Evolutionary conservation across 2,797 vertebrate genomes (phyloP), one percentile per base, ranked within the genome.

Genomic region (Rhabdomys pumilio): DNA sequence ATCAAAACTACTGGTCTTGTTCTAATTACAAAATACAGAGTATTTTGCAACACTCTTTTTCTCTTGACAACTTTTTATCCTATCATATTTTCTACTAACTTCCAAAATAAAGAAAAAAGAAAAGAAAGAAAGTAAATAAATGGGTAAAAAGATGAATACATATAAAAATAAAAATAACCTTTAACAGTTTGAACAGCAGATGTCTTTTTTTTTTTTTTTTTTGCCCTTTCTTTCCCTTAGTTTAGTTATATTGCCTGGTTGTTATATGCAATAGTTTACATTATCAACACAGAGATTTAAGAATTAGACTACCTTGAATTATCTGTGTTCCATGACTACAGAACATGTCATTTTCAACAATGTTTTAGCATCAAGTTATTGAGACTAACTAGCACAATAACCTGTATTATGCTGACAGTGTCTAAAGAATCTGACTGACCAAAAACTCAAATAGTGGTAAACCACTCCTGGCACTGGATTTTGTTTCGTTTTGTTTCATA

Each of bases 1-100:
- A 90, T 44, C 90, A 93, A 89, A 83, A 31, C 41, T 76, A 63
- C 53, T 77, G 2, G 31, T 90, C n/a, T 53, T 81, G 63, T 80
- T 31, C 67, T 73, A 81, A 82, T 87, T 53, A 73, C 11, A 77
- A 93, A 86, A 93, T n/a, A 5, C 41, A 47, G 26, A 86, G 63
- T 3, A 83, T 91, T 94, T 95, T 77, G 2, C 22, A 88, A 57
- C 3, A 50, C 0, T 29, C 3, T 55, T 34, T 38, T 87, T 79
- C 72, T 50, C n/a, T 14, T 94, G 38, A 59, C 73, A 67, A 34
- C 13, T 61, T 89, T 92, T 53, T 53, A 61, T 53, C 57, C 50
- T 0, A 41, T 38, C 53, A 50, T 1, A 0, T 83, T 83, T 83
- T 77, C 31, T 72, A 5, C 73, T 72, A 72, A 3, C 34, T 22